Evolutionary conservation across 1,140 invertebrate genomes (phyloP), one percentile per base, ranked within the genome.

Genomic region (Proctacanthus coquilletti): DNA sequence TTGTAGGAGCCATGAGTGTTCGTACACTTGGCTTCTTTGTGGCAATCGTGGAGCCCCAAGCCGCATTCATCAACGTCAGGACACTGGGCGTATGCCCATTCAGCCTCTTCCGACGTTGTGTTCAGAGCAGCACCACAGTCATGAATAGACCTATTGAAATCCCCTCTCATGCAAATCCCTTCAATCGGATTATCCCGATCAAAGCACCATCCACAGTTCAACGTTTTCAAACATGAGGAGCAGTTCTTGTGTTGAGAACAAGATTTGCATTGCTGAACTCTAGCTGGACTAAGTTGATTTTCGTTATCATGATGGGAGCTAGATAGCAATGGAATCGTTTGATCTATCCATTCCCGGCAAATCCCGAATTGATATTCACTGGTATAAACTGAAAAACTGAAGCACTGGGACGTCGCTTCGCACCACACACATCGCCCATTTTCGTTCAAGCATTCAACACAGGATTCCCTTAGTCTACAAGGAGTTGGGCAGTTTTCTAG

Each of bases 171-270:
- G 44, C 81, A 86, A 10, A 69, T 56, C 6, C 89, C 89, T 42
- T 79, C 74, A 31, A 84, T 88, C 2, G 87, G 87, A 63, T 94
- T 91, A 35, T 80, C 75, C 4, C 74, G 58, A 45, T 83, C 82
- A 48, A 88, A 85, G 61, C 89, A 95, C 92, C 92, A 97, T 5
- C 91, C 91, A 62, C 92, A 96, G 36, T 81, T 80, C 31, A 91
- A 67, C 1, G 79, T 77, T 9, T 75, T 68, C 20, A 94, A 56
- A 53, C 91, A 96, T 1, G 70, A 66, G 1, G 77, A 74, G 51
- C 89, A 96, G 36, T 84, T 84, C 0, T 62, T 64, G 48, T 84
- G 75, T 3, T 71, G 63, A 9, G 72, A 69, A 54, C 91, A 94
- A 14, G 83, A 78, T 50, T 82, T 80, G 57, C 89, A 95, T 44